These are phyloP conservation scores for Chaenogobius annularis DNA, from an alignment of 2,113 vertebrate genomes.

Conservation along the genomic window DNA sequence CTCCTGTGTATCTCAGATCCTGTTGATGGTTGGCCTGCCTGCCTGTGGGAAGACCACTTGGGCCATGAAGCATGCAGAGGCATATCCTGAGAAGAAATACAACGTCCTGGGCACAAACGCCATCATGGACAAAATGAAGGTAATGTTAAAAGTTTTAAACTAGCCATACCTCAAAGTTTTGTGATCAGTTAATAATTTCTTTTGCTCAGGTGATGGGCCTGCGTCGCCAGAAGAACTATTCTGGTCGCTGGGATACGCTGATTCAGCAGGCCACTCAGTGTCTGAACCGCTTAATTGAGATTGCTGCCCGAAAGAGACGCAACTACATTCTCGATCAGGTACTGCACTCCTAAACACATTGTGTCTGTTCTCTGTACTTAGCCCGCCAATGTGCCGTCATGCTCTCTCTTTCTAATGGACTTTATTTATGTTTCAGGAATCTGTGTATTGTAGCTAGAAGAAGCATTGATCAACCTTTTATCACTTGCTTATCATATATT, in stretches of 20 bases:
- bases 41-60: conserved; percentile 90
- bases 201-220: conserved; percentile 85
- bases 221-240: conserved; percentile 87
- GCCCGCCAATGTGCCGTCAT: conserved; percentile 72
- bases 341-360: conserved; percentile 43
- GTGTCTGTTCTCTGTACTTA: conserved; percentile 53
- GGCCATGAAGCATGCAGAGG: conserved; percentile 84
- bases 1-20: conserved; percentile 72
- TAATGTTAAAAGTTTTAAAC: conserved; percentile 35
- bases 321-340: conserved; percentile 97
- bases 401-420: conserved; percentile 75
- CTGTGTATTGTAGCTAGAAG: conserved; percentile 78
- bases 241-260: conserved; percentile 89
- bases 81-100: conserved; percentile 86
- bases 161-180: too few species aligned
- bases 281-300: conserved; percentile 91
- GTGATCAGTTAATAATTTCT: background rate
- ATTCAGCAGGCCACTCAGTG: conserved; percentile 94
- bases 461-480: conserved; percentile 72
- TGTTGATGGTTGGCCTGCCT: conserved; percentile 93
- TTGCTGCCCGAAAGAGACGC: conserved; percentile 88
- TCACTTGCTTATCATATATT: conserved; percentile 71
- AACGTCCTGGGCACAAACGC: conserved; percentile 93
- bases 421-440: conserved; percentile 80
- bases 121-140: conserved; percentile 96